Conservation (phyloP, 2,888 invertebrate genomes). For the Neelides folsomi region DNA sequence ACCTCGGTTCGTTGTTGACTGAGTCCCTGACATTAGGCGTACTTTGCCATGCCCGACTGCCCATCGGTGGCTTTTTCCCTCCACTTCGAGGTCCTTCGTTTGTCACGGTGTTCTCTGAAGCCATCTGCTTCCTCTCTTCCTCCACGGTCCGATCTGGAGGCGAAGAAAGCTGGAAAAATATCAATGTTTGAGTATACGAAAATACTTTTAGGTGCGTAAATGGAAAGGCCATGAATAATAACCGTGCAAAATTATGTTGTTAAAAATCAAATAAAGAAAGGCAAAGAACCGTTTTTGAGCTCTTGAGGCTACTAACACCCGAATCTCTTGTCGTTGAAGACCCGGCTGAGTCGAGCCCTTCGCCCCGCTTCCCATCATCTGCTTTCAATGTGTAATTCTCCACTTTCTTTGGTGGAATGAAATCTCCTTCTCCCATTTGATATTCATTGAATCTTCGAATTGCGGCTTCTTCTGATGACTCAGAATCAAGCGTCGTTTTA, state of each 20-base stretch:
- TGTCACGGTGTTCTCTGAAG: no score
- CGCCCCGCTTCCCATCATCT: conserved; percentile 9
- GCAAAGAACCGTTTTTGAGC: background rate
- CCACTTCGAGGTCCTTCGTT: no score
- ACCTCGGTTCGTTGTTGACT: no score
- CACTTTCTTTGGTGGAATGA: background rate
- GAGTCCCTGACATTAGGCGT: no score
- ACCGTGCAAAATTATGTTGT: background rate
- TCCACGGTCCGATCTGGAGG: no score
- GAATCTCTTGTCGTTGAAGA: conserved; percentile 28
- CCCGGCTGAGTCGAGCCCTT: conserved; percentile 25
- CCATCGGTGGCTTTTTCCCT: no score
- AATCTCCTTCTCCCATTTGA: conserved; percentile 1
- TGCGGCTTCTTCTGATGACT: background rate
- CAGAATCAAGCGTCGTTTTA: conserved; percentile 1
- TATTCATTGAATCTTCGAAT: background rate
- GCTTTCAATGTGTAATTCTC: background rate
- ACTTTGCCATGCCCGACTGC: no score
- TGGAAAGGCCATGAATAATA: background rate
- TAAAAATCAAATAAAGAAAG: no score
- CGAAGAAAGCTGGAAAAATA: no score
- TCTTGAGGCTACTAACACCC: conserved; percentile 25
- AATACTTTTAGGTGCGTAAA: background rate
- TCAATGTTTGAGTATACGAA: no score
- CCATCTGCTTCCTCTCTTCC: no score